phyloP scores from a whole-genome alignment of 1,140 invertebrate genomes.

The Brachionus plicatilis region DNA sequence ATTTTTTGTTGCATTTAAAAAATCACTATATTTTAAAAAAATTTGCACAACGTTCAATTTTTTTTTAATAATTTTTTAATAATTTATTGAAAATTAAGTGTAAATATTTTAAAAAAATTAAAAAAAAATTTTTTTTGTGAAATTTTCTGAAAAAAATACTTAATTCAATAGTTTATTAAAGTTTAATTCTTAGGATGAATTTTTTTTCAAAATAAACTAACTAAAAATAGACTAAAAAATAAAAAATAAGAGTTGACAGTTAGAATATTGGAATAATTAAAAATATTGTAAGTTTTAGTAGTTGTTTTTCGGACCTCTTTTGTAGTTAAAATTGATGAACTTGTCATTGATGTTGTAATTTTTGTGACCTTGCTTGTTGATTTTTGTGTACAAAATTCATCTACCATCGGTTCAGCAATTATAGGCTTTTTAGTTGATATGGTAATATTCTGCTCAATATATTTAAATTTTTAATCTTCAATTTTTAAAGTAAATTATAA shows the following conservation, averaged over 20 bases:
- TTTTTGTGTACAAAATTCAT: not conserved
- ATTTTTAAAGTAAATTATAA: not conserved
- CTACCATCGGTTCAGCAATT: not conserved
- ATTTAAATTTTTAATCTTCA: not conserved
- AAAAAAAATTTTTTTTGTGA: no score
- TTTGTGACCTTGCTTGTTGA: not conserved
- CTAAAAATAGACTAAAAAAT: not conserved
- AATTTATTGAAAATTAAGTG: no score
- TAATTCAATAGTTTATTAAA: no score
- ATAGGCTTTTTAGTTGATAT: not conserved
- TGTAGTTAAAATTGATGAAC: not conserved
- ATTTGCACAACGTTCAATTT: no score
- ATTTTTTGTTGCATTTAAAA: no score
- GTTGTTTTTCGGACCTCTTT: not conserved
- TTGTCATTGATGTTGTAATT: not conserved
- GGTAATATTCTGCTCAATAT: not conserved
- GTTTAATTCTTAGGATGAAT: no score
- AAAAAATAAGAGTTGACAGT: not conserved
- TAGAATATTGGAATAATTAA: not conserved
- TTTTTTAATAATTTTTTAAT: no score
- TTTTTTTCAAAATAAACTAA: not conserved
- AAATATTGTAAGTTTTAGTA: not conserved
- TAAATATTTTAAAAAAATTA: no score
- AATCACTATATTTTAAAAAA: no score
- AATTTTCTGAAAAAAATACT: no score